Percentiles rank a stretch among this genome's conserved stretches.
Evolutionary conservation across 2,113 vertebrate genomes (phyloP).

Genomic region (Lophius piscatorius): DNA sequence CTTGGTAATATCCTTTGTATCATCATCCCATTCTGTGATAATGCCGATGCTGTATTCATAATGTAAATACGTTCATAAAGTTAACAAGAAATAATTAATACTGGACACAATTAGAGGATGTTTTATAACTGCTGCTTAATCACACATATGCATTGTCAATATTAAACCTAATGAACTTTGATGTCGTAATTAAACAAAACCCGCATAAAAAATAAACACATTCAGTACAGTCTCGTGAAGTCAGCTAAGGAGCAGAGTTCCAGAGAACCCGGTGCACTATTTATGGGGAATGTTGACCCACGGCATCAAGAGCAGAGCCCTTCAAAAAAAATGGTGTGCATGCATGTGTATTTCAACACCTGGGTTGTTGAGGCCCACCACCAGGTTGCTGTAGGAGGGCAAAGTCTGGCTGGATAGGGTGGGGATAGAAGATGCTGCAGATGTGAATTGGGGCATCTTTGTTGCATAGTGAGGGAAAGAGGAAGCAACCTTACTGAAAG

Average conservation of each 20-base stretch:
- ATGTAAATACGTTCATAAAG: too few species aligned
- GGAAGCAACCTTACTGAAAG: slow-evolving; percentile 35
- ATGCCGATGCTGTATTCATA: too few species aligned
- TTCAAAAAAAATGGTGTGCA: neutral
- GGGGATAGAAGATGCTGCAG: slow-evolving; percentile 44
- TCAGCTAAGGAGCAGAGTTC: neutral
- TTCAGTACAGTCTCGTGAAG: neutral
- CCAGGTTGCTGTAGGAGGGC: slow-evolving; percentile 64
- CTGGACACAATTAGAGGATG: too few species aligned
- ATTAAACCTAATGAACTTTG: too few species aligned
- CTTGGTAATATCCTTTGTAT: too few species aligned
- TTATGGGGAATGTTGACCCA: neutral
- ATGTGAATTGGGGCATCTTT: slow-evolving; percentile 37
- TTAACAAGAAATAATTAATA: too few species aligned
- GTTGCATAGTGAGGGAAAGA: slow-evolving; percentile 48
- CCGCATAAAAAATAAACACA: neutral
- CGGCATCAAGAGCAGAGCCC: neutral
- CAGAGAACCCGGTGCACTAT: neutral
- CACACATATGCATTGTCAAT: too few species aligned
- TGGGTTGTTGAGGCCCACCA: slow-evolving; percentile 68
- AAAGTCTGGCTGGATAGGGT: slow-evolving; percentile 56
- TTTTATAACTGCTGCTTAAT: too few species aligned
- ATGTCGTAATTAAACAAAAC: too few species aligned
- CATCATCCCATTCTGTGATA: too few species aligned
- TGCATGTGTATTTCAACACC: slow-evolving; percentile 46